Percentiles rank a stretch among this genome's conserved stretches.
Conservation (phyloP, 64 coral and sea anemone species). For the Montipora foliosa region DNA sequence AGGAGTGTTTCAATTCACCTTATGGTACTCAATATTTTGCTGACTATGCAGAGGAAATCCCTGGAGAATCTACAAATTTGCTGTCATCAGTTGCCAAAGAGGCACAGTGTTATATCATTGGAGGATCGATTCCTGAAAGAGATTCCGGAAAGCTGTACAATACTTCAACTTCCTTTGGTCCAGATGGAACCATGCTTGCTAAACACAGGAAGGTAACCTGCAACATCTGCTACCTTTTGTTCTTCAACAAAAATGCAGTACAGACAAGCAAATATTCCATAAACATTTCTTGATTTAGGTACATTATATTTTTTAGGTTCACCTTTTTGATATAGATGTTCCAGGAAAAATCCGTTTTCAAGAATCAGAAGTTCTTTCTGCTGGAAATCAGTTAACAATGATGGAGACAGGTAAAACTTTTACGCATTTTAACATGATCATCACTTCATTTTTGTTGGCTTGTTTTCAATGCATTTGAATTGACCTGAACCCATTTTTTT, state of each 20-base stretch:
- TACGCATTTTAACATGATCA: too few relatives aligned
- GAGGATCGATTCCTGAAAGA: conserved; percentile 93
- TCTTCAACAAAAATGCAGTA: too few relatives aligned
- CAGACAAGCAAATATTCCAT: too few relatives aligned
- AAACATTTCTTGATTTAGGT: neutral
- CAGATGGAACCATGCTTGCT: conserved; percentile 86
- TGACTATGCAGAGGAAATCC: conserved; percentile 96
- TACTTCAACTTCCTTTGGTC: conserved; percentile 85
- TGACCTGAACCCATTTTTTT: neutral
- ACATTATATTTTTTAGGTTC: conserved; percentile 60
- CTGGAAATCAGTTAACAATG: conserved; percentile 84
- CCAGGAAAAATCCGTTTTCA: conserved; percentile 96
- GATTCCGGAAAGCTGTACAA: conserved; percentile 88
- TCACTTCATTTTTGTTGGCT: neutral
- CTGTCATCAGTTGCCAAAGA: conserved; percentile 90
- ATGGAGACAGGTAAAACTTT: conserved; percentile 83
- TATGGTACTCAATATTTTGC: conserved; percentile 98
- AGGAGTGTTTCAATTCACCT: conserved; percentile 99
- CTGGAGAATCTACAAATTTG: conserved; percentile 88
- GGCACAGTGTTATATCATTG: conserved; percentile 79
- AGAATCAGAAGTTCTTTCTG: conserved; percentile 88
- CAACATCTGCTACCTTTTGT: neutral
- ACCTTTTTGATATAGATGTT: conserved; percentile 98
- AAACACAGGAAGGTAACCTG: conserved; percentile 90
- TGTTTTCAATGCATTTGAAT: neutral